Base-by-base conservation (phyloP, 2,888 invertebrate species). In the Thymelicus acteon region DNA sequence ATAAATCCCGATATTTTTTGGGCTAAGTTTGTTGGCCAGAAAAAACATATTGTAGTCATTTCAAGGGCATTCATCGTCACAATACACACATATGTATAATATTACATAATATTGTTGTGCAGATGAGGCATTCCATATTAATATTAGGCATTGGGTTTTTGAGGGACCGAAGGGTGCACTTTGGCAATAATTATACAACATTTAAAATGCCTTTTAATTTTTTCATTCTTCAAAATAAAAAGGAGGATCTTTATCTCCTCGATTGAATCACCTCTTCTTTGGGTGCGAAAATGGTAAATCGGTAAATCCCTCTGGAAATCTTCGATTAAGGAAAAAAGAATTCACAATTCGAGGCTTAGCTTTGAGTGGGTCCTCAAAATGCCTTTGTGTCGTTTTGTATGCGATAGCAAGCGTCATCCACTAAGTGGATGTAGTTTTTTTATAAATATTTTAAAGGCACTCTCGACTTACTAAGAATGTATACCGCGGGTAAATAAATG, bases 331-430 rank as follows among this genome's bases (percentile, higher is more conserved):
- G 19, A 52, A 52, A 48, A 52, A 52, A 19, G 19, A 52, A 7
- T 52, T 48, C 48, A 7, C 12, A 6, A n/a, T 13, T 47, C 13
- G 12, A 49, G 8, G 52, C 13, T 52, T 7, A 52, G 52, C 49
- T 52, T 52, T 52, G 52, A 52, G 52, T n/a, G 52, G 19, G 15
- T 19, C 52, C 52, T 52, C 52, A 52, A 19, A 52, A 52, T 52
- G 52, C 15, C 52, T 19, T 52, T 52, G 52, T 52, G 7, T 52
- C 7, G 7, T 13, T 52, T 52, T 15, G n/a, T 49, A 49, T 19
- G 15, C 19, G 15, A 8, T 52, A n/a, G 52, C 52, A 52, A 19
- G 15, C 15, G 19, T 19, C 19, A n/a, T 52, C 19, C 52, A 49
- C 15, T 49, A 15, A 49, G 49, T 49, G 49, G 19, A 54, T 24